Percentiles rank a stretch among this genome's conserved stretches.
phyloP scores from a whole-genome alignment of 2,888 invertebrate species.

The Leptinotarsa rubiginosa region DNA sequence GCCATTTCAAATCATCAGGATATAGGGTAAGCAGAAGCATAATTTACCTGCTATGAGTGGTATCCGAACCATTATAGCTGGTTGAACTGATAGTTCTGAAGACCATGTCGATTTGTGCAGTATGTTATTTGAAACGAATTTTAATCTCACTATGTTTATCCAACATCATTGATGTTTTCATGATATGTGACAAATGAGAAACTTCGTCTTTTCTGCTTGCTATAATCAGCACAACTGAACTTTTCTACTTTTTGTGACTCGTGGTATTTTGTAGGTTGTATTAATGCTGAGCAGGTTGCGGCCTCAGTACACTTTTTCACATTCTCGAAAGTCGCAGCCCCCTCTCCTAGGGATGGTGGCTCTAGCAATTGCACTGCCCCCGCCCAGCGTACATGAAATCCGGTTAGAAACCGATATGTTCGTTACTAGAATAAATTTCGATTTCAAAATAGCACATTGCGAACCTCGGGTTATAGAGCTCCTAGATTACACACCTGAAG shows the following conservation, averaged over 20 bases:
- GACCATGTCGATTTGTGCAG: neutral
- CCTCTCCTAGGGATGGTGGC: conserved; percentile 94
- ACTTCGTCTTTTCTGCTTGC: no score
- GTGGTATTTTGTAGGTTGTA: conserved; percentile 79
- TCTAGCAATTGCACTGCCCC: conserved; percentile 94
- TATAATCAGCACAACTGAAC: neutral
- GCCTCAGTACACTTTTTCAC: conserved; percentile 93
- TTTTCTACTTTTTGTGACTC: neutral
- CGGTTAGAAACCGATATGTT: conserved; percentile 96
- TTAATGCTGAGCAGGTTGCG: conserved; percentile 90
- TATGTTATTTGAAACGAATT: neutral
- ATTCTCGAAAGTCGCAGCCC: conserved; percentile 88
- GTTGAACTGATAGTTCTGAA: neutral
- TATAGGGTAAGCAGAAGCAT: conserved; percentile 78
- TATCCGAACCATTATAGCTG: neutral
- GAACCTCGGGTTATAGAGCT: conserved; percentile 96
- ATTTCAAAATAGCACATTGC: conserved; percentile 96
- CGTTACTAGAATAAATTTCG: conserved; percentile 94
- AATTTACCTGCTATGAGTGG: neutral
- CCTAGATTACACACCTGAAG: conserved; percentile 92
- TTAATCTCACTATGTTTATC: neutral
- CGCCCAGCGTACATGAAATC: conserved; percentile 97
- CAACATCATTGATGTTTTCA: neutral
- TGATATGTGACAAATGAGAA: neutral
- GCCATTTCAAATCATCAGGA: conserved; percentile 96